A percentile compares a stretch with the other conserved stretches of the same genome.
These are phyloP conservation scores for Engystomops pustulosus DNA, from an alignment of 2,113 vertebrate genomes.

Conservation along the genomic window DNA sequence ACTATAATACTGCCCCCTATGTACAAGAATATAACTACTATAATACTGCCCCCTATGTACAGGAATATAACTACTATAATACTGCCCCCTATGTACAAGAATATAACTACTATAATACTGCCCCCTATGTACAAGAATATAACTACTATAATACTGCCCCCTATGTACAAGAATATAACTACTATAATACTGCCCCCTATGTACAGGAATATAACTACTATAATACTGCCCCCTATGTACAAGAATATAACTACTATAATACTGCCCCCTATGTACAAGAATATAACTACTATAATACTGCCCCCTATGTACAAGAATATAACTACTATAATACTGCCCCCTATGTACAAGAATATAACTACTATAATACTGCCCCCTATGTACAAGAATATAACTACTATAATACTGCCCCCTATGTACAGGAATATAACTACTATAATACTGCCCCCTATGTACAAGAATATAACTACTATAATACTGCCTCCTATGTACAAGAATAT, in stretches of 20 bases:
- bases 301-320: neutral
- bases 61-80: constrained; percentile 1
- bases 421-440: neutral
- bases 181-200: too few relatives aligned
- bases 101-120: constrained; percentile 1
- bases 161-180: neutral
- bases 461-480: constrained; percentile 5
- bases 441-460: neutral
- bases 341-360: neutral
- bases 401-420: neutral
- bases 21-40: constrained; percentile 18
- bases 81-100: neutral
- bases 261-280: neutral
- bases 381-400: neutral
- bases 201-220: neutral
- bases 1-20: neutral
- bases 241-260: constrained; percentile 2
- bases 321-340: neutral
- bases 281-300: constrained; percentile 1
- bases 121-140: neutral
- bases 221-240: neutral
- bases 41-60: too few relatives aligned
- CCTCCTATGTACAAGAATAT: neutral
- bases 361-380: neutral
- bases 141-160: neutral